Evolutionary conservation across 2,888 invertebrate species (phyloP).

Genomic region (Drosophila kambysellisi): DNA sequence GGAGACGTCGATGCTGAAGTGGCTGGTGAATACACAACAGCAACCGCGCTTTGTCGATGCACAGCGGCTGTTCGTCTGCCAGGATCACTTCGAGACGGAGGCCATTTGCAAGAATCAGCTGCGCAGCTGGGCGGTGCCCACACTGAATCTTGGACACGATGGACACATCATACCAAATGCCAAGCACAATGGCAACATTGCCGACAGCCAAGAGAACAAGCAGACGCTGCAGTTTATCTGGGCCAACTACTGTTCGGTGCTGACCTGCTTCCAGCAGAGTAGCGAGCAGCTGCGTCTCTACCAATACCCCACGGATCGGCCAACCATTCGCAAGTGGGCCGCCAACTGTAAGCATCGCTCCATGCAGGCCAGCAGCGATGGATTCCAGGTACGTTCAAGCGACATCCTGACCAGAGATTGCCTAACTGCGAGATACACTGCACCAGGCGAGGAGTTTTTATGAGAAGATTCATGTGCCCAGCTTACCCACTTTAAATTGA

Average conservation of each 20-base stretch:
- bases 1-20: conserved; percentile 63
- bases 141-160: conserved; percentile 70
- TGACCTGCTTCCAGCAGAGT: conserved; percentile 67
- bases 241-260: conserved; percentile 70
- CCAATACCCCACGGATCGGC: conserved; percentile 65
- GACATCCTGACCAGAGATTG: no score
- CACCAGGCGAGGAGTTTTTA: no score
- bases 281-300: conserved; percentile 56
- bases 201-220: conserved; percentile 60
- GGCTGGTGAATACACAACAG: conserved; percentile 73
- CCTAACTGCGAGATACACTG: no score
- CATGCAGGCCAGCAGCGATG: conserved; percentile 72
- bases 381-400: conserved; percentile 49
- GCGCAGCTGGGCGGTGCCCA: conserved; percentile 76
- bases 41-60: conserved; percentile 57
- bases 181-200: conserved; percentile 64
- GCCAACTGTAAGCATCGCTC: conserved; percentile 73
- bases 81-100: conserved; percentile 70
- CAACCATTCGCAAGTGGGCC: conserved; percentile 69
- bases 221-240: conserved; percentile 66
- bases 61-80: conserved; percentile 63
- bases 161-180: conserved; percentile 68
- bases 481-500: neutral
- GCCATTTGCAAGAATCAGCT: conserved; percentile 64
- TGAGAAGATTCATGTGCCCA: neutral